These are phyloP conservation scores for Ypsolopha scabrella DNA, from an alignment of 2,888 invertebrate genomes.

Conservation along the genomic window DNA sequence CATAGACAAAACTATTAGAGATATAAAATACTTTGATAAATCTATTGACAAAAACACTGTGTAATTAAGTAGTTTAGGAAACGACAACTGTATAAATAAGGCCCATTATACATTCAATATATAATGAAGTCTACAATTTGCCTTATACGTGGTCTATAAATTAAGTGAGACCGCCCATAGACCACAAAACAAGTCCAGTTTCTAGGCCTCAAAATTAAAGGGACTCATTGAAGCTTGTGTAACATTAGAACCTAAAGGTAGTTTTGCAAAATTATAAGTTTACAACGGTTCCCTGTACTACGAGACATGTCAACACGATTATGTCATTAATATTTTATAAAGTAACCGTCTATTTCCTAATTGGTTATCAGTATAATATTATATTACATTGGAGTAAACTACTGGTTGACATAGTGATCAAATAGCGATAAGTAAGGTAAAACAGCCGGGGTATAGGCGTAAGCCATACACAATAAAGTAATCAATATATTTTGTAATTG, in stretches of 20 bases:
- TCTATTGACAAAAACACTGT: not conserved
- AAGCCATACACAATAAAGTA: too few species aligned
- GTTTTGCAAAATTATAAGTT: slow-evolving; percentile 3
- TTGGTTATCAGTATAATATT: not conserved
- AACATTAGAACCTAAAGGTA: not conserved
- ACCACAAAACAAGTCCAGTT: not conserved
- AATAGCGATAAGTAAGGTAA: too few species aligned
- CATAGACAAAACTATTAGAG: too few species aligned
- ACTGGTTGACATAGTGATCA: not conserved
- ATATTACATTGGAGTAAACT: too few species aligned
- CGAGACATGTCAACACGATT: slow-evolving; percentile 4
- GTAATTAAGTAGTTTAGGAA: not conserved
- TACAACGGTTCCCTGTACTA: not conserved
- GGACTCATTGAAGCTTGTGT: not conserved
- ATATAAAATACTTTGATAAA: too few species aligned
- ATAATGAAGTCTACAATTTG: not conserved
- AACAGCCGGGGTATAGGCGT: too few species aligned
- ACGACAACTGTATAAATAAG: not conserved
- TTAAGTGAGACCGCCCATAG: slow-evolving; percentile 3
- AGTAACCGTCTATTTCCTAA: not conserved
- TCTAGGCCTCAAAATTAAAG: not conserved
- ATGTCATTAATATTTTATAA: slow-evolving; percentile 3
- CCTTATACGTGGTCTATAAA: slow-evolving; percentile 1
- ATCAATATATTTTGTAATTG: too few species aligned
- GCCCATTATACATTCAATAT: not conserved